Conservation (phyloP, 2,888 invertebrate species). For the Euphydryas editha region DNA sequence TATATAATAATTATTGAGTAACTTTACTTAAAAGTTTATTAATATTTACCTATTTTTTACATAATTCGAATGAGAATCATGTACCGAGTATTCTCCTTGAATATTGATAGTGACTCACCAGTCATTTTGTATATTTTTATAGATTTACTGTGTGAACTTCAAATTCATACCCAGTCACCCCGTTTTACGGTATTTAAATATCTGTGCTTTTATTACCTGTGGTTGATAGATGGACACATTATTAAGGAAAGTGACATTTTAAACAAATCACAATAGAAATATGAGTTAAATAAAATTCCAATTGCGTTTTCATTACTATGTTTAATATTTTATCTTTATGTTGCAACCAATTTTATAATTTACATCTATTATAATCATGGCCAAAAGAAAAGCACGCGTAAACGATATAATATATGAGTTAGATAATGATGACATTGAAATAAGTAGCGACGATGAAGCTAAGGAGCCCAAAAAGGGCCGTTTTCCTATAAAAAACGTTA, state of each 20-base stretch:
- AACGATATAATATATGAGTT: slow-evolving; percentile 80
- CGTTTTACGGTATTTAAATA: too few relatives aligned
- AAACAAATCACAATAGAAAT: slow-evolving; percentile 24
- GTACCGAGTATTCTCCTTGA: too few relatives aligned
- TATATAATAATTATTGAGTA: too few relatives aligned
- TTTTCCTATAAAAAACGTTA: slow-evolving; percentile 47
- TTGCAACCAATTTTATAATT: background rate
- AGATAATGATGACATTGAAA: slow-evolving; percentile 75
- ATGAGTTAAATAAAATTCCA: background rate
- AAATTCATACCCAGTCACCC: too few relatives aligned
- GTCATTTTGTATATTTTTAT: too few relatives aligned
- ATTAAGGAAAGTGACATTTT: slow-evolving; percentile 16
- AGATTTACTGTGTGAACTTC: too few relatives aligned
- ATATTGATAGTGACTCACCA: too few relatives aligned
- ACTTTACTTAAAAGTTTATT: too few relatives aligned
- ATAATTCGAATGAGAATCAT: too few relatives aligned
- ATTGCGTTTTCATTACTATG: slow-evolving; percentile 17
- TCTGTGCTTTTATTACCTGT: background rate
- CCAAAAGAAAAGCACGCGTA: slow-evolving; percentile 73
- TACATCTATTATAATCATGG: slow-evolving; percentile 54
- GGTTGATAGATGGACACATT: too few relatives aligned
- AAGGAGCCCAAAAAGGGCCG: slow-evolving; percentile 67
- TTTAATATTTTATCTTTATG: slow-evolving; percentile 31
- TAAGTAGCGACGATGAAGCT: slow-evolving; percentile 75
- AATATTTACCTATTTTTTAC: too few relatives aligned